These are phyloP conservation scores for Calcarius lapponicus DNA, from an alignment of 2,797 vertebrate species.

Conservation along the genomic window DNA sequence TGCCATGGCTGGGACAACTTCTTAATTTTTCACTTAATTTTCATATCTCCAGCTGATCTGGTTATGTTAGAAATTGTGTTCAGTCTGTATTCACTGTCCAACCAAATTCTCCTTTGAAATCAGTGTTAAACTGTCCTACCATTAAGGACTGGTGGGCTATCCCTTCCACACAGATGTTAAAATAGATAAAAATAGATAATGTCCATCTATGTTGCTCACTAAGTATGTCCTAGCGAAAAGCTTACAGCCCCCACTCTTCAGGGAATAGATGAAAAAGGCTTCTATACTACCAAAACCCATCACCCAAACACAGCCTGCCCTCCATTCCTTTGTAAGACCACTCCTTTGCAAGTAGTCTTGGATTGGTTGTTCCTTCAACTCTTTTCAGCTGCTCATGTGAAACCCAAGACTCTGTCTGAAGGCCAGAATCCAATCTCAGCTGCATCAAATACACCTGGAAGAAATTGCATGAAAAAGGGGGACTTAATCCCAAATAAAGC, in stretches of 20 bases:
- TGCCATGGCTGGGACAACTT: neutral
- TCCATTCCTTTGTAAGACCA: neutral
- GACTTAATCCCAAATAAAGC: neutral
- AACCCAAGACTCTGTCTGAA: neutral
- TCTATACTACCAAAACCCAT: neutral
- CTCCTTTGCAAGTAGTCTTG: neutral
- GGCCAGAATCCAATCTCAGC: neutral
- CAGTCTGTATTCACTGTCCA: neutral
- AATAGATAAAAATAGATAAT: neutral
- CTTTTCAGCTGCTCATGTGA: neutral
- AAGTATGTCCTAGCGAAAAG: neutral
- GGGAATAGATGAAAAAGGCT: neutral
- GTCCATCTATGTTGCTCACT: neutral
- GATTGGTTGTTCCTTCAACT: neutral
- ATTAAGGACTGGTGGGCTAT: neutral
- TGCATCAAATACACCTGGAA: neutral
- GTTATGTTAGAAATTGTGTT: neutral
- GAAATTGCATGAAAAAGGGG: neutral
- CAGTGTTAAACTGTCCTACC: neutral
- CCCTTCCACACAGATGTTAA: neutral
- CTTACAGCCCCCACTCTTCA: neutral
- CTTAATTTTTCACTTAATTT: neutral
- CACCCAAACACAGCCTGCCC: neutral
- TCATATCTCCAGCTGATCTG: neutral
- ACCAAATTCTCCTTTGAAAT: neutral